These are phyloP conservation scores for Platysteira castanea DNA, from an alignment of 2,113 vertebrate genomes.

Conservation along the genomic window DNA sequence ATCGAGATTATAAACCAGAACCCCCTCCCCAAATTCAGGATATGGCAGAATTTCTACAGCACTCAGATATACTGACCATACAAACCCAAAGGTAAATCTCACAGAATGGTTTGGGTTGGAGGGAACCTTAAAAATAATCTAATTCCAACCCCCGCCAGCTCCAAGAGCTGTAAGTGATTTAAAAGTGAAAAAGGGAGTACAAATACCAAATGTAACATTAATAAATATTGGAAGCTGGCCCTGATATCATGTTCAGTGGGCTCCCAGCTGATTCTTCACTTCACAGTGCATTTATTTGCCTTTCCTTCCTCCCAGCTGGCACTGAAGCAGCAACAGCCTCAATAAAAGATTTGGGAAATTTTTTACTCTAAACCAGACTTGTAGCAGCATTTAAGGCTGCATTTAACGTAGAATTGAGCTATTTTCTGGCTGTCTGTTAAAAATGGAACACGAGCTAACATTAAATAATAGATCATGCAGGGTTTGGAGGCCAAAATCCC, in stretches of 20 bases:
- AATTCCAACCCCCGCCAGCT: accelerated
- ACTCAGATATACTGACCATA: background rate
- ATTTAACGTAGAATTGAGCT: background rate
- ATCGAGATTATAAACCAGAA: background rate
- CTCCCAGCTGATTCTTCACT: background rate
- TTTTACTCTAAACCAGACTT: background rate
- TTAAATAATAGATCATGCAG: conserved; percentile 21
- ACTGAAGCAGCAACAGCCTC: background rate
- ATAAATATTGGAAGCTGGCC: background rate
- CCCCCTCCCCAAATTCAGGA: background rate
- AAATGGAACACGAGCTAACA: background rate
- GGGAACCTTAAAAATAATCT: background rate
- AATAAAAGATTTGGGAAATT: background rate
- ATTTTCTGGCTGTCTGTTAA: background rate
- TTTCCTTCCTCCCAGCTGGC: background rate
- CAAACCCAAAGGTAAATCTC: background rate
- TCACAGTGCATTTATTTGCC: background rate
- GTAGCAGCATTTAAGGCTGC: background rate
- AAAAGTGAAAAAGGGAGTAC: background rate
- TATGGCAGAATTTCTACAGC: background rate
- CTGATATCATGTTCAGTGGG: background rate
- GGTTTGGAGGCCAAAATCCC: background rate
- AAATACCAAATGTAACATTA: background rate
- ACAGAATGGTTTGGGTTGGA: background rate
- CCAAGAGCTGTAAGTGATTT: background rate